Percentiles rank a stretch among this genome's conserved stretches.
phyloP scores from a whole-genome alignment of 2,113 vertebrate species.

The Nibea coibor region DNA sequence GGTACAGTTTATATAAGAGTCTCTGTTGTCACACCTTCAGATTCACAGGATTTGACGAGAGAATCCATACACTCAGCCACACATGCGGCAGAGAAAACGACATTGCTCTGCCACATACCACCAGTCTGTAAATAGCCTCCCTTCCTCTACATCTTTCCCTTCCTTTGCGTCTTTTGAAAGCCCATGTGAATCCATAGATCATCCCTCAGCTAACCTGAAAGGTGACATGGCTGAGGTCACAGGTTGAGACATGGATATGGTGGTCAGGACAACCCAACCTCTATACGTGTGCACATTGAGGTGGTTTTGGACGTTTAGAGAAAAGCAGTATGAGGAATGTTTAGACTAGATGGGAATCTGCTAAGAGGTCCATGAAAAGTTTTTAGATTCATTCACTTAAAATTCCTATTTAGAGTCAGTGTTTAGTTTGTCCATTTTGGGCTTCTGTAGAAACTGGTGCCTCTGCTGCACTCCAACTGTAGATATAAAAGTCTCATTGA shows the following conservation, averaged over 20 bases:
- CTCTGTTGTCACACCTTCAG: conserved; percentile 61
- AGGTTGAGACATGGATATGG: conserved; percentile 13
- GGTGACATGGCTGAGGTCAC: conserved; percentile 48
- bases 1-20: conserved; percentile 57
- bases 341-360: not conserved
- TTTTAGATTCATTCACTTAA: too few relatives aligned
- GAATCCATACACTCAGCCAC: conserved; percentile 5
- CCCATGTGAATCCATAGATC: conserved; percentile 59
- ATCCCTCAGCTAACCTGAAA: conserved; percentile 41
- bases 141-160: conserved; percentile 52
- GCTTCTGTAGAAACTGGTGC: too few relatives aligned
- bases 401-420: too few relatives aligned
- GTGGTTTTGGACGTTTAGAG: not conserved
- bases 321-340: conserved; percentile 3
- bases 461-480: too few relatives aligned
- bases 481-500: too few relatives aligned
- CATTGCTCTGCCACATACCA: conserved; percentile 49
- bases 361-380: too few relatives aligned
- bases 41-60: conserved; percentile 47
- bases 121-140: conserved; percentile 59
- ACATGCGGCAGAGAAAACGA: conserved; percentile 30
- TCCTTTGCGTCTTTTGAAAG: conserved; percentile 55
- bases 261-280: not conserved
- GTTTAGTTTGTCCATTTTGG: too few relatives aligned
- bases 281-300: not conserved